A percentile compares a stretch with the other conserved stretches of the same genome.
These are phyloP conservation scores for Mechanitis messenoides DNA, from an alignment of 2,888 invertebrate species.

Conservation along the genomic window DNA sequence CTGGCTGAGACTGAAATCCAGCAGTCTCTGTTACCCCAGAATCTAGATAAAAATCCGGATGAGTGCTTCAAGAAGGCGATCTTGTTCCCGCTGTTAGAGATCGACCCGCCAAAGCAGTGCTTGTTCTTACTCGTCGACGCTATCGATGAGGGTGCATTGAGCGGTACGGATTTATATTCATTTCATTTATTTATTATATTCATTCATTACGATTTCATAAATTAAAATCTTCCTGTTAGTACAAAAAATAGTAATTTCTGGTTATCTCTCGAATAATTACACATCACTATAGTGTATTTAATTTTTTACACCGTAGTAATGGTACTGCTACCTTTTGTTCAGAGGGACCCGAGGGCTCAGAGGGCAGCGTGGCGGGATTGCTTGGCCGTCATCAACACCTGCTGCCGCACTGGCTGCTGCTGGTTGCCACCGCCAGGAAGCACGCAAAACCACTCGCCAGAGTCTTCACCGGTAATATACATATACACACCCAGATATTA, in stretches of 20 bases:
- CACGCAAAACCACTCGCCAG: constrained; percentile 89
- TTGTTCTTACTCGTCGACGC: constrained; percentile 93
- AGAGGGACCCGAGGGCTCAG: constrained; percentile 33
- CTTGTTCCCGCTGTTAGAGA: constrained; percentile 89
- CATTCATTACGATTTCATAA: too few species aligned
- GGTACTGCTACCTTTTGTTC: not conserved
- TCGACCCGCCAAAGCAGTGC: constrained; percentile 90
- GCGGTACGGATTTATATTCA: constrained; percentile 36
- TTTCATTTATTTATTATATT: too few species aligned
- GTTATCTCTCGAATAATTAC: too few species aligned
- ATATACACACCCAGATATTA: too few species aligned
- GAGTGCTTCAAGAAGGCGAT: constrained; percentile 93
- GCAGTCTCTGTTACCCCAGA: constrained; percentile 86
- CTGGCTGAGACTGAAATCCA: constrained; percentile 87
- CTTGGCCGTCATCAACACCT: constrained; percentile 92
- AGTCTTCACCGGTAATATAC: constrained; percentile 80
- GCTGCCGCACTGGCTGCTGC: constrained; percentile 93
- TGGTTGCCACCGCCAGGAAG: constrained; percentile 91
- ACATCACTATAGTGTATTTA: too few species aligned
- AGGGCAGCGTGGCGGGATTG: constrained; percentile 83
- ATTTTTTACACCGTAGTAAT: not conserved
- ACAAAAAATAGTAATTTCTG: not conserved
- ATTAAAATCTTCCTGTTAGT: not conserved
- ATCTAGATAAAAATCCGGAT: constrained; percentile 91
- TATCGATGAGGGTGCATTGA: constrained; percentile 82